Base-by-base conservation (phyloP, 2,113 vertebrate species). In the Lycocorax pyrrhopterus region DNA sequence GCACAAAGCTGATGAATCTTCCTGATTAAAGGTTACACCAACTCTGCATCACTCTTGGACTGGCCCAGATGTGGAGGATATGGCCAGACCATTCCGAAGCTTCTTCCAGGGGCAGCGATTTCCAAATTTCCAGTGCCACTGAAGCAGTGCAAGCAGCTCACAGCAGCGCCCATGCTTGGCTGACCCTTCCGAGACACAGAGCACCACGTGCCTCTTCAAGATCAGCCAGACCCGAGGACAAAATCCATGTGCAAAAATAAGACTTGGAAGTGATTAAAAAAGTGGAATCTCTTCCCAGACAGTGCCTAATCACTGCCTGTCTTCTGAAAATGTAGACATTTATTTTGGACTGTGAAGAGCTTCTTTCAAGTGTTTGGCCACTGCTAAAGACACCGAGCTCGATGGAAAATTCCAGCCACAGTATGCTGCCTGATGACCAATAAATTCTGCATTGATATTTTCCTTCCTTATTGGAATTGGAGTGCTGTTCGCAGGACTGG, bases 241-340 rank as follows among this genome's bases (percentile, higher is more conserved):
- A 90, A 85, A 78, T 60, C 75, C 78, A 46, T 3, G 3, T 64
- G 55, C 83, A 88, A 55, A 94, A 93, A 86, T 55, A 47, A 67
- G 94, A 94, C 56, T 93, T 93, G 82, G 88, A 90, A 93, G 44
- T n/a, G 69, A 88, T 77, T 5, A 35, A 51, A 77, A 66, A 86
- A 43, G 26, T 51, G 59, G 66, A 94, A 75, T 88, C 60, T 90
- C 29, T 92, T 93, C 92, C 88, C 92, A 96, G 93, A 95, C 93
- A 80, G 47, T 72, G 87, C 83, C 95, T 97, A 96, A 93, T 94
- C 85, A 86, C 56, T 84, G 85, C 85, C 63, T 92, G 87, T 90
- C 85, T 96, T 95, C 79, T 94, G 75, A 93, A 89, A 93, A 84
- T 4, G 22, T 84, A 95, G 94, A 90, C 94, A 95, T 97, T 96